Conservation (phyloP, 1,140 invertebrate genomes). For the Plectrocnemia conspersa region DNA sequence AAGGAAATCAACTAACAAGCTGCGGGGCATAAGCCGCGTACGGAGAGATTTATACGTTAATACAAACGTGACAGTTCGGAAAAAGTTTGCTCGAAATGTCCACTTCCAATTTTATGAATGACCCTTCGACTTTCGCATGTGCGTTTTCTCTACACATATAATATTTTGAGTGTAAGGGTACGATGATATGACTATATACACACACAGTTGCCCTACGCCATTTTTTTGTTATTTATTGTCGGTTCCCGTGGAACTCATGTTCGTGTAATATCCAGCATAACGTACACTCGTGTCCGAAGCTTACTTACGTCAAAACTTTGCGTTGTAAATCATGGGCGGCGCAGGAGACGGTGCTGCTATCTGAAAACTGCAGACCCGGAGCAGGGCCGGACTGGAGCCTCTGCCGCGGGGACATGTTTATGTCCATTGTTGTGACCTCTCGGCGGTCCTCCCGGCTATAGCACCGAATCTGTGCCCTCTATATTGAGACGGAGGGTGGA, state of each 20-base stretch:
- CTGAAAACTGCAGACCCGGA: constrained; percentile 30
- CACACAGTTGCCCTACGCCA: constrained; percentile 21
- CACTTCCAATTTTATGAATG: constrained; percentile 37
- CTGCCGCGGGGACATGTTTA: constrained; percentile 20
- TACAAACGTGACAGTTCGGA: constrained; percentile 34
- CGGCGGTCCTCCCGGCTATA: background rate
- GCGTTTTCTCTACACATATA: constrained; percentile 17
- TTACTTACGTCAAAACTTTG: constrained; percentile 37
- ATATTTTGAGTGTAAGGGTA: constrained; percentile 22
- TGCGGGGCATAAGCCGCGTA: constrained; percentile 22
- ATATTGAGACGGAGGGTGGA: too few species aligned
- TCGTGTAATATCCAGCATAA: constrained; percentile 34
- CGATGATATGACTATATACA: constrained; percentile 5
- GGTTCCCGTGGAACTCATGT: constrained; percentile 32
- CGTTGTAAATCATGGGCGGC: constrained; percentile 33
- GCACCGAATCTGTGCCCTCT: too few species aligned
- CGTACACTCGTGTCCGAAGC: constrained; percentile 36
- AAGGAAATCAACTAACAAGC: constrained; percentile 19
- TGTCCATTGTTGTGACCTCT: constrained; percentile 24
- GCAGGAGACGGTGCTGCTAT: constrained; percentile 33
- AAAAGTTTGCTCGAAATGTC: constrained; percentile 35
- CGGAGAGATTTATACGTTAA: constrained; percentile 35
- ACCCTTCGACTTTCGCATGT: constrained; percentile 34
- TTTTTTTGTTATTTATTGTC: constrained; percentile 35
- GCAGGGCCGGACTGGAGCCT: background rate